These are phyloP conservation scores for Eulemur albifrons DNA, from an alignment of 2,797 vertebrate species.

Conservation along the genomic window DNA sequence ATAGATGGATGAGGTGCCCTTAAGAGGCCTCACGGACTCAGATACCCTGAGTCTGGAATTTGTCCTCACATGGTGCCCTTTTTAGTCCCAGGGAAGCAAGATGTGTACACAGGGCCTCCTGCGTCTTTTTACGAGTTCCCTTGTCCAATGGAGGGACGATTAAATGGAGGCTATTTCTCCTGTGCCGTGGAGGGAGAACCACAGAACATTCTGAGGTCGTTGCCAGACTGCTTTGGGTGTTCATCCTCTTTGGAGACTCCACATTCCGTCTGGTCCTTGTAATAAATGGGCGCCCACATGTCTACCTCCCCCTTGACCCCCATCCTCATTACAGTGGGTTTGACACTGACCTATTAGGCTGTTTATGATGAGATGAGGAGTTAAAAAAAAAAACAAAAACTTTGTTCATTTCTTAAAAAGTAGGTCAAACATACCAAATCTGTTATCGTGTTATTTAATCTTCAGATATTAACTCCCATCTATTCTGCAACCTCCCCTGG, in stretches of 20 bases:
- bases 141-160: not conserved
- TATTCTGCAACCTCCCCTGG: constrained; percentile 9
- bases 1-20: not conserved
- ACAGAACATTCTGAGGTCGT: not conserved
- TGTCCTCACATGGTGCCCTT: not conserved
- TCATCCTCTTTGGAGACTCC: not conserved
- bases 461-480: constrained; percentile 43
- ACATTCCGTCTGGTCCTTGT: not conserved
- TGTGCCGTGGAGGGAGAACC: not conserved
- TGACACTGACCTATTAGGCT: constrained; percentile 53
- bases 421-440: constrained; percentile 60
- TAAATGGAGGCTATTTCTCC: not conserved
- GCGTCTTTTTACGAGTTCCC: not conserved
- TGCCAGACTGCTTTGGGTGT: not conserved
- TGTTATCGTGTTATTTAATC: constrained; percentile 65
- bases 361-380: constrained; percentile 51
- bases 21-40: not conserved
- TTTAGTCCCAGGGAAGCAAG: not conserved
- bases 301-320: not conserved
- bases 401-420: constrained; percentile 19
- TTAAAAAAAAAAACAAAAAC: constrained; percentile 40
- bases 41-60: not conserved
- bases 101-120: not conserved
- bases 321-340: constrained; percentile 50
- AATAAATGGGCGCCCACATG: not conserved